Evolutionary conservation across 2,797 vertebrate genomes (phyloP), one percentile per base, ranked within the genome.

Genomic region (Notolabrus celidotus): DNA sequence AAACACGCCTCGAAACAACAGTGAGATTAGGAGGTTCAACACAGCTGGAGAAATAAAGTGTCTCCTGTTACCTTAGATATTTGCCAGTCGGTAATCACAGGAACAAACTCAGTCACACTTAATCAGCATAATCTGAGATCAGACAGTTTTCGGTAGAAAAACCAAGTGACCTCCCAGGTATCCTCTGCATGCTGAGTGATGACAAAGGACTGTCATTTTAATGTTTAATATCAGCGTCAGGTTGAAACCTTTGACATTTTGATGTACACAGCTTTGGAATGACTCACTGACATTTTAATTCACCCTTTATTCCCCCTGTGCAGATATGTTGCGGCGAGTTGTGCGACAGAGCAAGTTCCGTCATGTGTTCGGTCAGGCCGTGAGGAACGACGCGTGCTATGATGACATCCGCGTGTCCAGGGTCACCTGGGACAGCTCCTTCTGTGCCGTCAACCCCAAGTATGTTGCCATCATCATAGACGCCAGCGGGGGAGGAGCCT

Each of bases 301-400:
- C 4, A 0, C 50, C 62, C n/a, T 20, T 2, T 23, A 12, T 17
- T 0, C 55, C 63, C 16, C 74, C 34, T 46, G 67, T 12, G 5
- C 93, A 99, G 97, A 97, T 93, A 98, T 96, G 19, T 96, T 97
- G 95, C 95, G 97, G 92, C 96, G 97, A 90, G 98, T 99, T 89
- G 98, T 99, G 88, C 96, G 98, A 67, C 96, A 97, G 95, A 99
- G 98, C 94, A 99, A 99, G 90, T 99, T 99, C 89, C 97, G 98
- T 70, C 98, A 99, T 34, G 98, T 99, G 27, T 99, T 99, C 6
- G 98, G 98, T 43, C 98, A 99, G 82, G 96, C 97, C 0, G 94
- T 98, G 94, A 98, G 97, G 86, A 99, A 97, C 20, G 98, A 99
- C 92, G 97, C 99, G 93, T 96, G 97, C 88, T 99, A 99, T 6